Evolutionary conservation across 2,113 vertebrate genomes (phyloP).

Genomic region (Urocynchramus pylzowi): DNA sequence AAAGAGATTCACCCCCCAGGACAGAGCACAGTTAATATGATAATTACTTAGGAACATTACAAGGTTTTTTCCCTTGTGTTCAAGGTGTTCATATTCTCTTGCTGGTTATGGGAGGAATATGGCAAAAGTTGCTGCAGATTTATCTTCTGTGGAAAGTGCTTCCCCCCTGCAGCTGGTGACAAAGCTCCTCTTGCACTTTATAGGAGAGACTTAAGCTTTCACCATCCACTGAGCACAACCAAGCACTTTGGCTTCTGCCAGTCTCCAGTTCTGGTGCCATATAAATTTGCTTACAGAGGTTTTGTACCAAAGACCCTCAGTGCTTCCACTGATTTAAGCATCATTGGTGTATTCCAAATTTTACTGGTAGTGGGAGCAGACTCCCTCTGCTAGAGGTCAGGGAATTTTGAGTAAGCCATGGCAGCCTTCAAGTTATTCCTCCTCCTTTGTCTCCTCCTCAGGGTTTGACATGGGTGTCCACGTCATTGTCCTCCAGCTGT

Average conservation of each 20-base stretch:
- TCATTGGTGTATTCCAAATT: not conserved
- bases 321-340: not conserved
- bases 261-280: accelerated
- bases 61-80: not conserved
- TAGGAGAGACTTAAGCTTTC: not conserved
- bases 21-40: not conserved
- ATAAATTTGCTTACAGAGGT: not conserved
- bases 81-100: not conserved
- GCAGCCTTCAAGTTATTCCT: not conserved
- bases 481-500: not conserved
- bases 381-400: not conserved
- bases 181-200: not conserved
- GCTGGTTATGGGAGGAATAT: not conserved
- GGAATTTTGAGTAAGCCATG: not conserved
- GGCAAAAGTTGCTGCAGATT: not conserved
- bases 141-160: not conserved
- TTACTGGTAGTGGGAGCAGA: not conserved
- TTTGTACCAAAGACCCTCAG: not conserved
- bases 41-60: not conserved
- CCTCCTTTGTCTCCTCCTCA: not conserved
- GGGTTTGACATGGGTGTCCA: not conserved
- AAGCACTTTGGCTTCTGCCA: not conserved
- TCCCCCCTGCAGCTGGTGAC: not conserved
- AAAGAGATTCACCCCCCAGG: not conserved
- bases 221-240: accelerated